Conservation (phyloP, 2,113 vertebrate species). For the Campylorhamphus procurvoides region DNA sequence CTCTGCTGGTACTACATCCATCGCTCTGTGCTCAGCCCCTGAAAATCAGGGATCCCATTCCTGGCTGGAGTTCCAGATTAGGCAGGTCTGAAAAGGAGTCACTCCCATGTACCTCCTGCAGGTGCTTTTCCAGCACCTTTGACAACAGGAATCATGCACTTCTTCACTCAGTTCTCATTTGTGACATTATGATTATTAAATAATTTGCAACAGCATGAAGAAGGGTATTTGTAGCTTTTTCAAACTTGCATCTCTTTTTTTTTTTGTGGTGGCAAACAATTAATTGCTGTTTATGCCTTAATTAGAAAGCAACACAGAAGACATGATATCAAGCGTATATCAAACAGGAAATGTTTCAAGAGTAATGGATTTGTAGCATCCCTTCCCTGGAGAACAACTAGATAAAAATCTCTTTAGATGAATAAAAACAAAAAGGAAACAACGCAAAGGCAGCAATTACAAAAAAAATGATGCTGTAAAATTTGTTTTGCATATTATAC, state of each 20-base stretch:
- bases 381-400: slow-evolving; percentile 66
- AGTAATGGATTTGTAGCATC: slow-evolving; percentile 34
- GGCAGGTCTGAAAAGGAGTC: too few relatives aligned
- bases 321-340: slow-evolving; percentile 27
- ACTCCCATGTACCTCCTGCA: neutral
- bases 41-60: neutral
- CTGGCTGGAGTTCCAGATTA: neutral
- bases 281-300: slow-evolving; percentile 54
- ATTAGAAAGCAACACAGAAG: slow-evolving; percentile 42
- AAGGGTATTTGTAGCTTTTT: neutral
- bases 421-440: slow-evolving; percentile 12
- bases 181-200: neutral
- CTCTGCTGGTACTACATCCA: neutral
- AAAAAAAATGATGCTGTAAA: neutral
- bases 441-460: neutral
- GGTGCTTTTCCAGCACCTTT: neutral
- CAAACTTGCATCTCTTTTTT: slow-evolving; percentile 26
- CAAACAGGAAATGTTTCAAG: slow-evolving; percentile 18
- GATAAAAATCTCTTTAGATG: slow-evolving; percentile 49
- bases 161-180: neutral
- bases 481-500: neutral
- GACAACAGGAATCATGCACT: neutral
- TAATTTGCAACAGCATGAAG: neutral
- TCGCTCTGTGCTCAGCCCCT: neutral
- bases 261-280: slow-evolving; percentile 12